Conservation (phyloP, 64 coral and sea anemone species). For the Astreopora myriophthalma region DNA sequence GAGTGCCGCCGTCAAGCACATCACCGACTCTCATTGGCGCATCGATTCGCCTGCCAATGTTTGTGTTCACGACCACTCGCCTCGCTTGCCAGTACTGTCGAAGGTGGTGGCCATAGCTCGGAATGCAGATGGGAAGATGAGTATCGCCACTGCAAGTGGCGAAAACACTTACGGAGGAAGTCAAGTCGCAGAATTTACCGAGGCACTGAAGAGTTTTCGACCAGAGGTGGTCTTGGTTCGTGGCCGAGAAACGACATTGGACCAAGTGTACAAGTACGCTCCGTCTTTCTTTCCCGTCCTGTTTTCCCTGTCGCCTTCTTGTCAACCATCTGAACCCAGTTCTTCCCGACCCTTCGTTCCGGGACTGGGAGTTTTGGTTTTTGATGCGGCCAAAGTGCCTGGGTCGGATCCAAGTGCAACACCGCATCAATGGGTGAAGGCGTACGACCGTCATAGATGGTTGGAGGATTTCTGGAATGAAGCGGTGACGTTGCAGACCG, state of each 20-base stretch:
- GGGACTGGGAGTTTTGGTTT: background rate
- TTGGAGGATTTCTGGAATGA: background rate
- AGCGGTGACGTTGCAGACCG: background rate
- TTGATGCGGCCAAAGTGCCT: background rate
- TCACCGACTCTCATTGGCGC: background rate
- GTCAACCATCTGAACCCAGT: background rate
- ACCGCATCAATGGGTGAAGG: background rate
- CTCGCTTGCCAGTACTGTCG: background rate
- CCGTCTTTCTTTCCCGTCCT: background rate
- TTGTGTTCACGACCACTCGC: background rate
- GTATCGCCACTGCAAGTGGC: background rate
- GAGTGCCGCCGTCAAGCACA: background rate
- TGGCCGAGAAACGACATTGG: background rate
- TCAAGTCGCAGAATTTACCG: background rate
- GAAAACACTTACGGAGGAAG: background rate
- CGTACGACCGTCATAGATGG: background rate
- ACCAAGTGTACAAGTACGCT: background rate
- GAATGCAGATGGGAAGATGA: background rate
- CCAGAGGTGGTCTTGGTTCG: background rate
- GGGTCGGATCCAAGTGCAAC: too few species aligned
- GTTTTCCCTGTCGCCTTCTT: background rate
- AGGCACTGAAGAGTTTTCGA: background rate
- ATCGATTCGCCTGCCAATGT: background rate
- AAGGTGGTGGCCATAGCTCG: background rate
- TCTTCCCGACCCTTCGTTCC: background rate